Evolutionary conservation across 2,113 vertebrate genomes (phyloP).

Genomic region (Theristicus caerulescens): DNA sequence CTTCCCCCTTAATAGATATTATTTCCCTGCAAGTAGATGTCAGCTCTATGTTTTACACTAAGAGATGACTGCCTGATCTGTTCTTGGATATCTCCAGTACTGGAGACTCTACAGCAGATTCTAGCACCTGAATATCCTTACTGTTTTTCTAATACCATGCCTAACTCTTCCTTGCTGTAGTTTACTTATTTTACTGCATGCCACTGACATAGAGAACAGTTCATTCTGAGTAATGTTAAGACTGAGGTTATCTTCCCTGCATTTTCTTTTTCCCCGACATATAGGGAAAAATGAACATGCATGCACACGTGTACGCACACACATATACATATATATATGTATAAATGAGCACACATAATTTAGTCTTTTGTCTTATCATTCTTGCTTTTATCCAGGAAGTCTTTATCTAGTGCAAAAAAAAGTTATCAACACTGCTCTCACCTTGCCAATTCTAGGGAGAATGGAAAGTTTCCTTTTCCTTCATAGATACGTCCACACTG

Average conservation of each 20-base stretch:
- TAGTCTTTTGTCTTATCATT: background rate
- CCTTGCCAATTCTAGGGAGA: background rate
- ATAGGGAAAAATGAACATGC: background rate
- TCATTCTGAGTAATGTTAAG: background rate
- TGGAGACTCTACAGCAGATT: background rate
- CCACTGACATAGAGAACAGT: background rate
- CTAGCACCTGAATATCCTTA: background rate
- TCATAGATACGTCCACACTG: rapidly evolving
- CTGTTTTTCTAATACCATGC: background rate
- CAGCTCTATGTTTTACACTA: background rate
- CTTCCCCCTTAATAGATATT: rapidly evolving
- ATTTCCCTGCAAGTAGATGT: background rate
- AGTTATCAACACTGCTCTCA: background rate
- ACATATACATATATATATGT: rapidly evolving
- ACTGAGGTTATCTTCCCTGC: background rate
- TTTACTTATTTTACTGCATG: background rate
- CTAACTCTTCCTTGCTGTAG: background rate
- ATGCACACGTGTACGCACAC: rapidly evolving
- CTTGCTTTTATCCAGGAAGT: background rate
- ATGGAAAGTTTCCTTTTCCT: background rate
- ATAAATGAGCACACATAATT: background rate
- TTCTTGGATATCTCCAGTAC: background rate
- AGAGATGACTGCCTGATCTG: background rate
- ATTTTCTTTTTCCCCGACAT: background rate
- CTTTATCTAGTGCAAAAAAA: background rate